Percentiles rank a stretch among this genome's conserved stretches.
Evolutionary conservation across 2,797 vertebrate species (phyloP).

Genomic region (Microchirus variegatus): DNA sequence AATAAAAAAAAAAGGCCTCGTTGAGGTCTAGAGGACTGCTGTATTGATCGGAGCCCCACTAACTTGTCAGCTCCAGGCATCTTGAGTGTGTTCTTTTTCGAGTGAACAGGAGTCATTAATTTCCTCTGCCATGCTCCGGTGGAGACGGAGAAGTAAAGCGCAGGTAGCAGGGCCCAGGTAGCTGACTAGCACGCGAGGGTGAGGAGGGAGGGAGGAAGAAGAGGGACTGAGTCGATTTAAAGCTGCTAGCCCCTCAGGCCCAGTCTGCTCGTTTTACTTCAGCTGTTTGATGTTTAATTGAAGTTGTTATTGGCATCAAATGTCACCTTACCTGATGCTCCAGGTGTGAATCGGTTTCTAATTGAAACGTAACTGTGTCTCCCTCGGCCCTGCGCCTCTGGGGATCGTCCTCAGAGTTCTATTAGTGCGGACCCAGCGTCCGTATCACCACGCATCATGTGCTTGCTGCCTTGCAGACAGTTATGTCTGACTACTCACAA

Average conservation of each 20-base stretch:
- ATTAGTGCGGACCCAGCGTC: slow-evolving; percentile 62
- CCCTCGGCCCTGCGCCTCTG: slow-evolving; percentile 56
- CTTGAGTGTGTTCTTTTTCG: slow-evolving; percentile 58
- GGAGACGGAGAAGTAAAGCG: slow-evolving; percentile 47
- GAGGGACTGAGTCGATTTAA: slow-evolving; percentile 59
- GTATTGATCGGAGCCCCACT: slow-evolving; percentile 62
- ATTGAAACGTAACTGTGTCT: slow-evolving; percentile 77
- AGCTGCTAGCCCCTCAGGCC: slow-evolving; percentile 62
- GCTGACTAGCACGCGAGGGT: slow-evolving; percentile 50
- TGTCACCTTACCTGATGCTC: slow-evolving; percentile 79
- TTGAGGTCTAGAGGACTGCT: slow-evolving; percentile 44
- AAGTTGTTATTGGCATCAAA: slow-evolving; percentile 83
- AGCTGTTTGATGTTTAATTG: slow-evolving; percentile 85
- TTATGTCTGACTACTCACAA: slow-evolving; percentile 66
- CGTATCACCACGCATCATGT: slow-evolving; percentile 66
- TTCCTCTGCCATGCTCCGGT: slow-evolving; percentile 54
- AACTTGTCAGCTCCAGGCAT: slow-evolving; percentile 56
- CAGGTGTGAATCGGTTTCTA: slow-evolving; percentile 78
- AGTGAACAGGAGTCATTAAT: slow-evolving; percentile 66
- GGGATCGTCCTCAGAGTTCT: slow-evolving; percentile 57
- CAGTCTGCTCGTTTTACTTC: slow-evolving; percentile 70
- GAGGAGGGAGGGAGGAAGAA: slow-evolving; percentile 13
- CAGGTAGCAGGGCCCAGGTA: slow-evolving; percentile 48
- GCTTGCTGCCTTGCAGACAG: slow-evolving; percentile 61
- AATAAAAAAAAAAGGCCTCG: slow-evolving; percentile 63